phyloP scores from a whole-genome alignment of 2,113 vertebrate species.

The Chionis minor region DNA sequence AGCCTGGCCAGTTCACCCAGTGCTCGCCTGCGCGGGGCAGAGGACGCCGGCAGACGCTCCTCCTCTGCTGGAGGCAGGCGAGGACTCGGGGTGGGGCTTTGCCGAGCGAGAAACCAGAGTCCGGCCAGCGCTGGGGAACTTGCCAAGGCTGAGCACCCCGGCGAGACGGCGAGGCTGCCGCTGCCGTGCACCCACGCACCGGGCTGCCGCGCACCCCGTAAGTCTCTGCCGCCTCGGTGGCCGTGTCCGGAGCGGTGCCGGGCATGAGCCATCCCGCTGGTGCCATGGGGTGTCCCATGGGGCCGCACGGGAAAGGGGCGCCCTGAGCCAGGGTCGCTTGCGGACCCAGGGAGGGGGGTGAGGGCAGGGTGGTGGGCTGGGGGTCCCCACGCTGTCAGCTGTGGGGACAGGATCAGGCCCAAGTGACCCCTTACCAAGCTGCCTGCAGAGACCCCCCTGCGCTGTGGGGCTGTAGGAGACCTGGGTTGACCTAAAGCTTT shows the following conservation, averaged over 20 bases:
- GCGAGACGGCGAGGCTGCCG: background rate
- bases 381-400: background rate
- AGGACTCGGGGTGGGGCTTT: slow-evolving; percentile 48
- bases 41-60: background rate
- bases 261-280: background rate
- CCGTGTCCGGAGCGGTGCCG: accelerated
- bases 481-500: background rate
- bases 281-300: background rate
- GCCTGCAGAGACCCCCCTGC: background rate
- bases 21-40: accelerated
- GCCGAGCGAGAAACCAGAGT: background rate
- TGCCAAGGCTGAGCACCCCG: background rate
- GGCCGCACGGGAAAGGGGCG: background rate
- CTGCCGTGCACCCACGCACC: accelerated
- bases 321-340: background rate
- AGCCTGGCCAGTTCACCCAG: accelerated
- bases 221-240: background rate
- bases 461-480: background rate
- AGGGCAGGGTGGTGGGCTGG: background rate
- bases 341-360: background rate
- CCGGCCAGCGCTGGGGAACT: background rate
- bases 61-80: slow-evolving; percentile 31
- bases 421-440: background rate
- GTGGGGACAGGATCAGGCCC: background rate
- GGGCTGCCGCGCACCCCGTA: background rate